phyloP scores from a whole-genome alignment of 2,888 invertebrate species.

The Vandiemenella viatica region DNA sequence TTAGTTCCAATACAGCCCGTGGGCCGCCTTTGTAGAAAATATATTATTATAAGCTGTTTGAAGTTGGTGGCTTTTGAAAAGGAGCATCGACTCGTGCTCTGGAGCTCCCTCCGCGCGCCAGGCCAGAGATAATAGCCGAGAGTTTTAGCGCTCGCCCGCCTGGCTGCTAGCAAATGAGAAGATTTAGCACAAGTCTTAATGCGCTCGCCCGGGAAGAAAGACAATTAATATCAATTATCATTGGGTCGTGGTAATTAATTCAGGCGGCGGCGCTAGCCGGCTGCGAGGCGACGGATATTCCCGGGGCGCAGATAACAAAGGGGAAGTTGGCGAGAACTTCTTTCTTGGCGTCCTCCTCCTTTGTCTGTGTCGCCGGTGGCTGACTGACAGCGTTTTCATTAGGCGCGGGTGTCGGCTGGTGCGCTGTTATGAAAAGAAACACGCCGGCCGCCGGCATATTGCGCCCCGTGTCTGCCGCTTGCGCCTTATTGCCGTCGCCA shows the following conservation, averaged over 20 bases:
- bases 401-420: not conserved
- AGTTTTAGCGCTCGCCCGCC: not conserved
- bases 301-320: not conserved
- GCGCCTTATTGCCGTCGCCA: no score
- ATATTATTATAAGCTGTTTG: not conserved
- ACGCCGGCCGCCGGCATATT: not conserved
- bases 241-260: conserved; percentile 23
- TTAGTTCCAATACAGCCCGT: not conserved
- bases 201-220: conserved; percentile 22
- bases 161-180: conserved; percentile 10
- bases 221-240: conserved; percentile 28
- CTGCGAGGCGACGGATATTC: not conserved
- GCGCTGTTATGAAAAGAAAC: conserved; percentile 8
- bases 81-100: no score
- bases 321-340: not conserved
- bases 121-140: not conserved
- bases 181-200: conserved; percentile 19
- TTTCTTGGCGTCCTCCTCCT: not conserved
- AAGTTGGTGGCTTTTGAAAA: not conserved
- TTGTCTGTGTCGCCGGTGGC: not conserved
- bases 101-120: no score
- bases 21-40: not conserved
- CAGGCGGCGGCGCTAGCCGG: conserved; percentile 1
- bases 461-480: no score
- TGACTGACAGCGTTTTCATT: conserved; percentile 11